Conservation (phyloP, 2,113 vertebrate genomes). For the Pomatostomus ruficeps region DNA sequence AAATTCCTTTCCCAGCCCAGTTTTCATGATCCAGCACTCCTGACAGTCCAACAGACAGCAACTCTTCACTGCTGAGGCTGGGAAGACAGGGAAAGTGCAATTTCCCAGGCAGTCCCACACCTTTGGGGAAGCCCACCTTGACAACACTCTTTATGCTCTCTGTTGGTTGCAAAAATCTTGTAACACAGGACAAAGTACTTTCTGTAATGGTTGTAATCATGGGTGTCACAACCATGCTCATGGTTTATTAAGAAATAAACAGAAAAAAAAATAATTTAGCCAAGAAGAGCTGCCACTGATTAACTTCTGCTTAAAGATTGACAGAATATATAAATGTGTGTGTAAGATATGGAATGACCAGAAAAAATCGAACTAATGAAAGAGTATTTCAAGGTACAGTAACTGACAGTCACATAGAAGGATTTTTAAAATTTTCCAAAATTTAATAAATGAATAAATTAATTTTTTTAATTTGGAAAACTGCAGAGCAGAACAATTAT, state of each 20-base stretch:
- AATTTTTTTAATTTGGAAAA: background rate
- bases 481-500: background rate
- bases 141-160: background rate
- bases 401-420: background rate
- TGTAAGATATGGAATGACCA: background rate
- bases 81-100: background rate
- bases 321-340: background rate
- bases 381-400: background rate
- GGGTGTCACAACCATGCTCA: background rate
- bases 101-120: background rate
- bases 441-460: background rate
- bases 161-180: background rate
- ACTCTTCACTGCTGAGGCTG: background rate
- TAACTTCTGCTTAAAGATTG: background rate
- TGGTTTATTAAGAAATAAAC: background rate
- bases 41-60: background rate
- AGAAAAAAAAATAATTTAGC: background rate
- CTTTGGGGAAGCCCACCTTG: background rate
- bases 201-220: background rate
- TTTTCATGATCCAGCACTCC: background rate
- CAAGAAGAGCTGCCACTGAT: background rate
- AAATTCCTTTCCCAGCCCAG: background rate
- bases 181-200: background rate
- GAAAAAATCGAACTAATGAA: background rate
- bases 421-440: background rate